Conservation (phyloP, 53 echinoderm and acorn worm genomes). For the Luidia sarsii region DNA sequence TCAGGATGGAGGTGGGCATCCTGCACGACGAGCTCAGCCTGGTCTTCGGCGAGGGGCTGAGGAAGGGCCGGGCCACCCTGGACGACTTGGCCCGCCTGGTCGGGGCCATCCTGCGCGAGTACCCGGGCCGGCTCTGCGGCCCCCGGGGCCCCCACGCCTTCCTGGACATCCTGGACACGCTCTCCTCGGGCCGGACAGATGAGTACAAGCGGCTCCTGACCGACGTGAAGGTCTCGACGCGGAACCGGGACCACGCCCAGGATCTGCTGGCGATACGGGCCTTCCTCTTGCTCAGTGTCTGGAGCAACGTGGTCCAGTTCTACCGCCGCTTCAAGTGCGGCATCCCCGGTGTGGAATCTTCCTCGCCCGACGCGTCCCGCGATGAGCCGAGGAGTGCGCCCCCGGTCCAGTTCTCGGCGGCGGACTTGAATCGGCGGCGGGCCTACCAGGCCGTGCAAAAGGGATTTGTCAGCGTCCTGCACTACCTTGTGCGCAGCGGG, state of each 20-base stretch:
- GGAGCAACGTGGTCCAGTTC: conserved; percentile 80
- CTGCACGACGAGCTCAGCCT: conserved; percentile 82
- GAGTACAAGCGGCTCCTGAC: conserved; percentile 83
- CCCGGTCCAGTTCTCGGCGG: background rate
- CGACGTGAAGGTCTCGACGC: conserved; percentile 75
- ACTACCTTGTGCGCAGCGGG: conserved; percentile 72
- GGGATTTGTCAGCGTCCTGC: conserved; percentile 87
- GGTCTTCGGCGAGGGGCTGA: conserved; percentile 71
- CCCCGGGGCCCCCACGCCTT: conserved; percentile 80
- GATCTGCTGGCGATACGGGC: conserved; percentile 83
- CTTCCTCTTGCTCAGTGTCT: conserved; percentile 79
- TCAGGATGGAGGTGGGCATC: conserved; percentile 86
- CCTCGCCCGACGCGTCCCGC: background rate
- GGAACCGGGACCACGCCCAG: conserved; percentile 79
- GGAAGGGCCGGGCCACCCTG: conserved; percentile 48
- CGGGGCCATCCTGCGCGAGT: conserved; percentile 80
- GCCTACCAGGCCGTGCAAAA: conserved; percentile 77
- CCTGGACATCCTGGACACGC: conserved; percentile 82
- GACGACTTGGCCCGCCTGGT: conserved; percentile 67
- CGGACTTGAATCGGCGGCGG: conserved; percentile 11
- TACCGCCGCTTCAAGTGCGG: conserved; percentile 61
- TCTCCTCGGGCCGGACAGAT: conserved; percentile 84
- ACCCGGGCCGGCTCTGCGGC: conserved; percentile 73
- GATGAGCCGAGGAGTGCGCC: too few species aligned
- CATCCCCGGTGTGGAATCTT: background rate